Base-by-base conservation (phyloP, 2,113 vertebrate species). In the Uria aalge region DNA sequence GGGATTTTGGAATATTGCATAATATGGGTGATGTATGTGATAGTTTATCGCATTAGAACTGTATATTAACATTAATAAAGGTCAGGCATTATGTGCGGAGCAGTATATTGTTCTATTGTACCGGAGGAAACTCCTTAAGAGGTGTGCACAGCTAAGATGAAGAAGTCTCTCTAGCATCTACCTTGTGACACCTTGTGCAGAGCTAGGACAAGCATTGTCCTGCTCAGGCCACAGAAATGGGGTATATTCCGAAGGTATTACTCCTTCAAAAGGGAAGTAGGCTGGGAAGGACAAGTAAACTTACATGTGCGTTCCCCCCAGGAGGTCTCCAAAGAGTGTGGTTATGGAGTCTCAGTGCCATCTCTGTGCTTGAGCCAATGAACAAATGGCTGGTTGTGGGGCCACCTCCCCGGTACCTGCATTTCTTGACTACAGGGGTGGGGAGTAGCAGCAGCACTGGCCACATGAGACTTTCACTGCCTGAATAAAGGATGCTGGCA, bases 71-170 rank as follows among this genome's bases (percentile, higher is more conserved):
- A 6, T 88, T 17, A 66, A 8, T 29, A 20, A 47, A 69, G 55
- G 40, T 23, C 0, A 1, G 21, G n/a, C 14, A 2, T 38, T 30
- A 15, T 4, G 10, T 47, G 45, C 0, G 0, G 43, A 57, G 55
- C n/a, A 32, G 26, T 34, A 9, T n/a, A 10, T 59, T 48, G 16
- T 36, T 7, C 43, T 29, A 0, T 15, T 45, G 29, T 75, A 60
- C 15, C 50, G 40, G 36, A 57, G 67, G 67, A 69, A 23, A 22
- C 17, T 29, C 47, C 45, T 56, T 34, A 24, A 47, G 27, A 62
- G 60, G 13, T 26, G 12, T 56, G 41, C 36, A 67, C 32, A 32
- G 24, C 59, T 72, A 60, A 23, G 27, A 47, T 0, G 2, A 55
- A 38, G 26, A 23, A 11, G 26, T 43, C 40, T 71, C 22, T 8